Evolutionary conservation across 2,888 invertebrate genomes (phyloP), one percentile per base, ranked within the genome.

Genomic region (Platycnemis pennipes): DNA sequence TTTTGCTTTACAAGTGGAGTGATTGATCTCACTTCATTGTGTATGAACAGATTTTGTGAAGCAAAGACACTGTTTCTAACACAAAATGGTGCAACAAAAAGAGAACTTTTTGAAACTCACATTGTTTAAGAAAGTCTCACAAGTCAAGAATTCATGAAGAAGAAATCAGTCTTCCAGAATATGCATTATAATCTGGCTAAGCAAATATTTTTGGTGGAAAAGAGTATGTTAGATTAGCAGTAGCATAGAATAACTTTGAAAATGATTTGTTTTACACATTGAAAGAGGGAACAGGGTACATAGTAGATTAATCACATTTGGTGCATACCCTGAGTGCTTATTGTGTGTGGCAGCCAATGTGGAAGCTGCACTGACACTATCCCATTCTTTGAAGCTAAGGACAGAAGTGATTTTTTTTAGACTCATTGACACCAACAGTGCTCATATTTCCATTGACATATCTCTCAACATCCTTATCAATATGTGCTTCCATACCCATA

Each of bases 371-470:
- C 63, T 91, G 91, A 91, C 91, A 91, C 91, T 91, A 44, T 91
- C 91, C 91, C 91, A 69, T 91, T 91, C 56, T 91, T 91, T 63
- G 69, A 91, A 91, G 91, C n/a, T 26, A 44, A 63, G 91, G 91
- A 69, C 69, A 44, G 44, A 88, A 63, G 56, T 56, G 63, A 44
- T 91, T 91, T 91, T 89, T 87, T 91, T 63, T 91, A 69, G 69
- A 91, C 69, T 91, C 91, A 91, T 91, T 91, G 91, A 91, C 91
- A 91, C 91, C 91, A 91, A 63, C 91, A 91, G 91, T 91, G 91
- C 91, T 91, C 91, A 91, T 91, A 91, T 91, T 91, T 91, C 91
- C 91, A 91, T 91, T 91, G 91, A 91, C 91, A 91, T 91, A 91
- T 91, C 91, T 91, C 69, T 91, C 16, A 91, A 91, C 91, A 91